Percentiles rank a stretch among this genome's conserved stretches.
phyloP scores from a whole-genome alignment of 2,797 vertebrate genomes.

The Pseudotriccus pelzelni region DNA sequence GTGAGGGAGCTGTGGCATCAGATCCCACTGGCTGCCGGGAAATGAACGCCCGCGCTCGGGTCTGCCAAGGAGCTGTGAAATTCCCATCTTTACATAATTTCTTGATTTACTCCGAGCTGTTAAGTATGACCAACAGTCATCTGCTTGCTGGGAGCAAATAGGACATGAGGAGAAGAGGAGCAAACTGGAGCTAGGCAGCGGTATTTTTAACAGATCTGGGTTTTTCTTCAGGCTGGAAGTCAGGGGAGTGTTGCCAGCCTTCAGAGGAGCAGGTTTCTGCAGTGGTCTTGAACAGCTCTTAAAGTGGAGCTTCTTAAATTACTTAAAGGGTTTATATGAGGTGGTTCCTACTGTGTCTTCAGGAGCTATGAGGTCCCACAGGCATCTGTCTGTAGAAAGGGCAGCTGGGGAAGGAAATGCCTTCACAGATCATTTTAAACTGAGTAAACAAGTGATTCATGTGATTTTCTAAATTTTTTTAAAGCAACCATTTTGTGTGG shows the following conservation, averaged over 20 bases:
- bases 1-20: not conserved
- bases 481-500: not conserved
- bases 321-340: not conserved
- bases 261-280: slow-evolving; percentile 5
- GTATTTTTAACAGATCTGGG: not conserved
- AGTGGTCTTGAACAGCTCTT: not conserved
- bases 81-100: slow-evolving; percentile 41
- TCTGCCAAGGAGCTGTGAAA: slow-evolving; percentile 37
- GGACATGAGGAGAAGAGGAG: not conserved
- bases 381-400: not conserved
- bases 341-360: not conserved
- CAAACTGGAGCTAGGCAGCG: not conserved
- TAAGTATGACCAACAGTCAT: slow-evolving; percentile 60
- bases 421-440: not conserved
- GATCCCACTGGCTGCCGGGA: not conserved
- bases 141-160: slow-evolving; percentile 24
- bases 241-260: not conserved
- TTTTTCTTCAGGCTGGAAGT: not conserved
- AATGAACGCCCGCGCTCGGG: not conserved
- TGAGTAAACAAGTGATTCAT: not conserved
- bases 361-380: not conserved
- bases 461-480: not conserved
- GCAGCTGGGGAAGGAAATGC: not conserved
- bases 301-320: slow-evolving; percentile 26
- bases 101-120: slow-evolving; percentile 6